Percentiles rank a stretch among this genome's conserved stretches.
phyloP scores from a whole-genome alignment of 2,113 vertebrate species.

The Leuciscus idus region DNA sequence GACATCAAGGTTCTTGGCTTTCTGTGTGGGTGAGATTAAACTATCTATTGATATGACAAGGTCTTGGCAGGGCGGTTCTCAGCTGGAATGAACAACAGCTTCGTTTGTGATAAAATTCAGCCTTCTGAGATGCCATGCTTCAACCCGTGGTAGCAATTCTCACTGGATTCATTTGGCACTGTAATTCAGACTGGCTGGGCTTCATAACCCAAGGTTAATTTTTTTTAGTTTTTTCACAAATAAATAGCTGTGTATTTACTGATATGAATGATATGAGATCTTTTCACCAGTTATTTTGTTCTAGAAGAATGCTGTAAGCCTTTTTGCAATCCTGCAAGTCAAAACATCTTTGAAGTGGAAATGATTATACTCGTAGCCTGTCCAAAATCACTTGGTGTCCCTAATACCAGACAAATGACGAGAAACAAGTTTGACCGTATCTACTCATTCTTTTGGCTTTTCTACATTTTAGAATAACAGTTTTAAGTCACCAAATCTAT shows the following conservation, averaged over 20 bases:
- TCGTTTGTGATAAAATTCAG: background rate
- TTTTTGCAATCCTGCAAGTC: background rate
- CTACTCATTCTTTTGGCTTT: background rate
- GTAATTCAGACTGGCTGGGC: background rate
- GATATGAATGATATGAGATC: background rate
- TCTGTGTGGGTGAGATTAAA: background rate
- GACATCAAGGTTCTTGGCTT: background rate
- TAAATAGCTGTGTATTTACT: background rate
- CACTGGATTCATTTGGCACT: background rate
- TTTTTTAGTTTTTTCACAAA: background rate
- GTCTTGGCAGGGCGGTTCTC: background rate
- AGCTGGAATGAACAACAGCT: slow-evolving; percentile 1
- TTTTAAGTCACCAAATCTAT: background rate
- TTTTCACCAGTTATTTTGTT: background rate
- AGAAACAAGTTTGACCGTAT: background rate
- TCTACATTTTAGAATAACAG: background rate
- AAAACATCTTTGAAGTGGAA: background rate
- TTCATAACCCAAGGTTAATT: background rate
- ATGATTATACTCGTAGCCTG: background rate
- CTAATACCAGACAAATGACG: background rate
- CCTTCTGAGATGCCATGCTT: background rate
- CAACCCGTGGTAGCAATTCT: background rate
- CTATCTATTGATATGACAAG: background rate
- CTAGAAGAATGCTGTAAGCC: background rate
- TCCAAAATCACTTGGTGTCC: background rate